Percentiles rank a stretch among this genome's conserved stretches.
These are phyloP conservation scores for Pachycephus smyrnensis DNA, from an alignment of 2,888 invertebrate species.

Conservation along the genomic window DNA sequence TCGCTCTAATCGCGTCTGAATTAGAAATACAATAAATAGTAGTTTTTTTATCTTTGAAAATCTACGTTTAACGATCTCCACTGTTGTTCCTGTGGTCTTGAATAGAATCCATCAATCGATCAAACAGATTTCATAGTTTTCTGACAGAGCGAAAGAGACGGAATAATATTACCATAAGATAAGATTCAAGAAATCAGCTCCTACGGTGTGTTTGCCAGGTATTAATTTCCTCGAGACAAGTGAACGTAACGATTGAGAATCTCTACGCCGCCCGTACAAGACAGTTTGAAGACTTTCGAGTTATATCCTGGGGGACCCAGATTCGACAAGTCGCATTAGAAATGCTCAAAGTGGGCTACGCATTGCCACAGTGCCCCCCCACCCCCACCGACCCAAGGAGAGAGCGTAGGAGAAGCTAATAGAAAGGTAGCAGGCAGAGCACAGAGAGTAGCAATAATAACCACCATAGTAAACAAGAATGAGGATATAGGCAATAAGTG, in stretches of 20 bases:
- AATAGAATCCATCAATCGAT: neutral
- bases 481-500: neutral
- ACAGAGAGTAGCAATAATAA: neutral
- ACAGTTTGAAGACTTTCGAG: neutral
- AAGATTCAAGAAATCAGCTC: neutral
- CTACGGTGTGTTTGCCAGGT: neutral
- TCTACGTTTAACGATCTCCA: neutral
- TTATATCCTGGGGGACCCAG: neutral
- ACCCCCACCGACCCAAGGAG: no score
- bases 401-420: neutral
- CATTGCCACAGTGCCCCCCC: neutral
- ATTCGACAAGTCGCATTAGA: neutral
- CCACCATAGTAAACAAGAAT: neutral
- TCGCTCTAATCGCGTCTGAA: neutral
- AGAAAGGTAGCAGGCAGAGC: neutral
- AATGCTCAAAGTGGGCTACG: neutral
- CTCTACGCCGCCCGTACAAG: neutral
- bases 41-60: neutral
- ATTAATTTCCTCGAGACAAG: neutral
- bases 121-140: neutral
- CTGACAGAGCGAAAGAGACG: accelerated
- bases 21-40: no score
- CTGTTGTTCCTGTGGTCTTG: neutral
- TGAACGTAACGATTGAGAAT: neutral
- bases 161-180: neutral